These are phyloP conservation scores for Spongilla lacustris DNA, from an alignment of 37 sponge, comb jelly and placozoan genomes.

Conservation along the genomic window DNA sequence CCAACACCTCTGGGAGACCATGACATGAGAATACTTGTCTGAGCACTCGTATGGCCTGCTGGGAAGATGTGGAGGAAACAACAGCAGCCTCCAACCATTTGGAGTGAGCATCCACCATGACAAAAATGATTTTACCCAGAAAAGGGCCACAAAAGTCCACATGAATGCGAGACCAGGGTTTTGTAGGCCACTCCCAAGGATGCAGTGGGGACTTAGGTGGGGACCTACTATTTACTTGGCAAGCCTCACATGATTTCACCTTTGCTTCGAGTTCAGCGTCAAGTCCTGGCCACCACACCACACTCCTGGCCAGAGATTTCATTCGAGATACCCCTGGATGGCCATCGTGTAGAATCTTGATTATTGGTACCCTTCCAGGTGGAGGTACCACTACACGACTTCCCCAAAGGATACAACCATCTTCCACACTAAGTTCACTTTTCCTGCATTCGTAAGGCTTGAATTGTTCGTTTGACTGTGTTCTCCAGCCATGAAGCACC, in stretches of 20 bases:
- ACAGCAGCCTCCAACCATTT: constrained; percentile 20
- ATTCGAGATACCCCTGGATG: constrained; percentile 5
- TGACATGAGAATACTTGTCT: background rate
- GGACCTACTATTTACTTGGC: background rate
- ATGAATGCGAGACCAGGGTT: constrained; percentile 12
- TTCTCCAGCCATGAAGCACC: constrained; percentile 10
- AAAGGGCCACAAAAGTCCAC: constrained; percentile 5
- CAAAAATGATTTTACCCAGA: constrained; percentile 11
- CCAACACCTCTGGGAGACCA: constrained; percentile 9
- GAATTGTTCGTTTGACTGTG: background rate
- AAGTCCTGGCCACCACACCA: constrained; percentile 34
- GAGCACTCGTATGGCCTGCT: constrained; percentile 13
- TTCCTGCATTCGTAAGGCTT: constrained; percentile 2
- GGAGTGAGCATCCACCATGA: constrained; percentile 32
- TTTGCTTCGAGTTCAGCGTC: background rate
- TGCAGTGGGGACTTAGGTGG: constrained; percentile 11
- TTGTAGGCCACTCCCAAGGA: constrained; percentile 30
- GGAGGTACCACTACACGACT: constrained; percentile 14
- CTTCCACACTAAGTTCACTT: constrained; percentile 10
- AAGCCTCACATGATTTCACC: background rate
- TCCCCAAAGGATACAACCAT: constrained; percentile 14
- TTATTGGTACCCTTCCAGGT: constrained; percentile 7
- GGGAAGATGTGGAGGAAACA: background rate
- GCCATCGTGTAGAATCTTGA: constrained; percentile 2
- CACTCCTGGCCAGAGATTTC: constrained; percentile 7